Conservation (phyloP, 2,888 invertebrate genomes). For the Prenolepis imparis region DNA sequence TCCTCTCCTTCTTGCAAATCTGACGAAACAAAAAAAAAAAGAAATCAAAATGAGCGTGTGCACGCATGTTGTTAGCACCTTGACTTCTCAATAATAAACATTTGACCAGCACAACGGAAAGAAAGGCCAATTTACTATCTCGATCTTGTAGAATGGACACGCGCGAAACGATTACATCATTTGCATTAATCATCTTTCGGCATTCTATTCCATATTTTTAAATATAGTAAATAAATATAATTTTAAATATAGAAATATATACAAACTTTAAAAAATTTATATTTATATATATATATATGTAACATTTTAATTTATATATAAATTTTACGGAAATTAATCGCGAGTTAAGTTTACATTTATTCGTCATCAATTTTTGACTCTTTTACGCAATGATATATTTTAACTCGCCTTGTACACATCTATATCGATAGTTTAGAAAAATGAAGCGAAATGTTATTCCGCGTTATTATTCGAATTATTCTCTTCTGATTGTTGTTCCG, state of each 20-base stretch:
- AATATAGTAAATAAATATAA: slow-evolving; percentile 15
- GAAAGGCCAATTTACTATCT: slow-evolving; percentile 8
- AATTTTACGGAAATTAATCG: slow-evolving; percentile 14
- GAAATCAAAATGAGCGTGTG: background rate
- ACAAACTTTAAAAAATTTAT: background rate
- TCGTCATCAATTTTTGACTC: background rate
- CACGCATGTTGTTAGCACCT: slow-evolving; percentile 36
- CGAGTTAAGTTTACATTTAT: background rate
- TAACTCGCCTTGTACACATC: background rate
- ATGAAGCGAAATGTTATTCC: background rate
- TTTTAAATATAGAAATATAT: slow-evolving; percentile 16
- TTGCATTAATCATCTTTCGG: slow-evolving; percentile 6
- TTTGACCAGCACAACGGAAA: slow-evolving; percentile 4
- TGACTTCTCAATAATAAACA: slow-evolving; percentile 41
- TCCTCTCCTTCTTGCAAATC: slow-evolving; percentile 4
- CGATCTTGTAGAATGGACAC: slow-evolving; percentile 17
- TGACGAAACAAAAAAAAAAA: background rate
- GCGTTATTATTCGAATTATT: background rate
- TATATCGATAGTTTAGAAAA: slow-evolving; percentile 6
- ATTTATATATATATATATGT: background rate
- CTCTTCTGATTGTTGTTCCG: background rate
- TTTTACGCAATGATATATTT: background rate
- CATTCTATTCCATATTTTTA: slow-evolving; percentile 6
- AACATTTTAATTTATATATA: background rate
- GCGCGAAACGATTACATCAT: background rate